Evolutionary conservation across 2,797 vertebrate species (phyloP).

Genomic region (Otus scops): DNA sequence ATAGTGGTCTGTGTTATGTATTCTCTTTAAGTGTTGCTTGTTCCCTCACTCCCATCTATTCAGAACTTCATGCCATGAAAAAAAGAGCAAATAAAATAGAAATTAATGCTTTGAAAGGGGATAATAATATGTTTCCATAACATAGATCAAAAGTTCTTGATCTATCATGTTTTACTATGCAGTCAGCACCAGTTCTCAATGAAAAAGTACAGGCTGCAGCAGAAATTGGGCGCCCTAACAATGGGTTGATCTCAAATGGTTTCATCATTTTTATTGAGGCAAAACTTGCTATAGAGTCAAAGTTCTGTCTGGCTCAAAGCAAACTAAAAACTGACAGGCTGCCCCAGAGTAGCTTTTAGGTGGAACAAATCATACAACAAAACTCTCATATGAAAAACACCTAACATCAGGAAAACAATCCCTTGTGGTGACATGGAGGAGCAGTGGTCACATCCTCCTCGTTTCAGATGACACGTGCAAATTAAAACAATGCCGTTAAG

Average conservation of each 20-base stretch:
- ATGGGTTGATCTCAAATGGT: neutral
- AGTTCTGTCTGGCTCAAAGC: neutral
- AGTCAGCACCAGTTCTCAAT: neutral
- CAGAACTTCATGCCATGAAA: neutral
- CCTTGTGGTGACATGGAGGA: neutral
- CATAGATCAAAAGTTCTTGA: neutral
- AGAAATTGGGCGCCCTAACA: neutral
- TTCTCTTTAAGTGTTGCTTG: neutral
- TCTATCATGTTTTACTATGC: neutral
- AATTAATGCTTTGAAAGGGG: neutral
- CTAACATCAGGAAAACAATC: neutral
- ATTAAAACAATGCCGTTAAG: accelerated
- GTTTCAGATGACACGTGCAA: neutral
- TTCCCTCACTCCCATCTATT: neutral
- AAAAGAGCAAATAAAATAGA: neutral
- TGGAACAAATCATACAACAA: neutral
- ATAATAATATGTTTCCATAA: neutral
- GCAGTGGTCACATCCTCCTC: neutral
- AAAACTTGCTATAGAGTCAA: neutral
- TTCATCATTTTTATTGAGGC: neutral
- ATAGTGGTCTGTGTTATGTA: accelerated
- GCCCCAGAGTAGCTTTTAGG: neutral
- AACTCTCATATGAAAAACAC: neutral
- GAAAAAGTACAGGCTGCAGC: neutral
- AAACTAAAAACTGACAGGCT: neutral